phyloP scores from a whole-genome alignment of 23 tunicate genomes.

The Trididemnum nubilum region DNA sequence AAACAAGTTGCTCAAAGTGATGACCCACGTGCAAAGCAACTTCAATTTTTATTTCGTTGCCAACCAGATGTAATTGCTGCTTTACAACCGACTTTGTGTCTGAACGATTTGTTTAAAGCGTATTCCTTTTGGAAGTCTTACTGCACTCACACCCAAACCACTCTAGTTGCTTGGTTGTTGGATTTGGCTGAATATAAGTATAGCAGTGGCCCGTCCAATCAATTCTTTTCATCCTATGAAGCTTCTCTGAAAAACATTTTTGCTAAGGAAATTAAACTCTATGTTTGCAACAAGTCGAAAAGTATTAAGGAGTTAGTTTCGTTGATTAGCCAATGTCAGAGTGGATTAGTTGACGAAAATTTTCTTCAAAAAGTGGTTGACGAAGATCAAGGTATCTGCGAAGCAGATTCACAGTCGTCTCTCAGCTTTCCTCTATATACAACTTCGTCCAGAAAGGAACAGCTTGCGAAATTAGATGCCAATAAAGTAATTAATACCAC shows the following conservation, averaged over 20 bases:
- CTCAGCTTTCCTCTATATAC: background rate
- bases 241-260: background rate
- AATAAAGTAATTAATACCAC: background rate
- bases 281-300: conserved; percentile 1
- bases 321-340: background rate
- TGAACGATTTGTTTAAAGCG: conserved; percentile 19
- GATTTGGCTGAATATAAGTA: conserved; percentile 24
- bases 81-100: background rate
- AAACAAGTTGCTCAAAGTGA: background rate
- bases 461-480: background rate
- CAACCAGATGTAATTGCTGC: conserved; percentile 46
- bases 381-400: background rate
- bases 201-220: background rate
- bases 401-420: background rate
- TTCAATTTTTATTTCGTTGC: conserved; percentile 9
- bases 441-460: background rate
- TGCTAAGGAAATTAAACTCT: conserved; percentile 4
- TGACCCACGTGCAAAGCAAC: conserved; percentile 4
- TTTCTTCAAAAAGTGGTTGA: conserved; percentile 13
- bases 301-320: background rate
- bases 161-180: conserved; percentile 33
- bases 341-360: conserved; percentile 11
- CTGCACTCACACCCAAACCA: background rate
- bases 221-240: background rate
- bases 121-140: conserved; percentile 29